Base-by-base conservation (phyloP, 2,113 vertebrate species). In the Hiodon tergisus region DNA sequence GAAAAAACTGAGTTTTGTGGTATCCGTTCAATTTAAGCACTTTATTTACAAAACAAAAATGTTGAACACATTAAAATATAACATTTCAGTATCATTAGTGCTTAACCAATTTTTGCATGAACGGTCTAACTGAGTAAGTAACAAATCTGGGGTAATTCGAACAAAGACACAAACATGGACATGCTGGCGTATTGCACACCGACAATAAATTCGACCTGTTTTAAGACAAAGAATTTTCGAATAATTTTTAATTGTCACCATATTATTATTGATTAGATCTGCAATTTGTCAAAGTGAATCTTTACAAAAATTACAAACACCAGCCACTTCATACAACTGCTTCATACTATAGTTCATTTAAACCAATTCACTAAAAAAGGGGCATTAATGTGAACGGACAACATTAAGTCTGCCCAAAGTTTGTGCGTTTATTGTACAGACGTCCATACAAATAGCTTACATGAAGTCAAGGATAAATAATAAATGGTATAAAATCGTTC, bases 391-490 rank as follows among this genome's bases (percentile, higher is more conserved):
- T 89, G 86, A 86, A 87, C 65, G 83, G 89, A 88, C 89, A 82
- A 88, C 88, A 86, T 88, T 88, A 81, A 83, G 85, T 89, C 90
- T 93, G 89, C 87, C 90, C 88, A 94, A 92, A 83, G 80, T 85
- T 16, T 86, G 90, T 89, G 92, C 92, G 92, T 87, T 91, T 91
- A 88, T 80, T 93, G 89, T 93, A 95, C 93, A 90, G 85, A 87
- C 91, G 91, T 87, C 86, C 91, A 92, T 92, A 96, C 95, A 98
- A 99, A 98, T 98, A 91, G 80, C 87, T 81, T 78, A 96, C 94
- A 92, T 92, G 93, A 91, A 92, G 90, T 92, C 90, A 85, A 96
- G 91, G 95, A 98, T 98, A 98, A 99, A 99, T 98, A 98, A 97
- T 96, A 91, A 93, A 89, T 92, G 91, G 92, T 96, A 96, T 91